These are phyloP conservation scores for Bostrychus sinensis DNA, from an alignment of 2,113 vertebrate species.

Conservation along the genomic window DNA sequence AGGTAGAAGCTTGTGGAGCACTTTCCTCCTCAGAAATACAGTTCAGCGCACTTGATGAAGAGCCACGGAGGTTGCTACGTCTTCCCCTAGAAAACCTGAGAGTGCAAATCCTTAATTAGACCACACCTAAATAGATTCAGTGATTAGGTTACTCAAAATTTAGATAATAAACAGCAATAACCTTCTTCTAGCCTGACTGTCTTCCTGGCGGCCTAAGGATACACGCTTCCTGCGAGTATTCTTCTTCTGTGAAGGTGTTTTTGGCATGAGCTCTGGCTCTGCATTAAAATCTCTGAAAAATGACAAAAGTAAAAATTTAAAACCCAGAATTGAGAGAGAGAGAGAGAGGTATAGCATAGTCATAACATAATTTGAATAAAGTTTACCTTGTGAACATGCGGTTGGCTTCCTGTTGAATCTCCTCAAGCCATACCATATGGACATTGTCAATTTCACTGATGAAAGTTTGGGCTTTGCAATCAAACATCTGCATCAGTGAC, in stretches of 20 bases:
- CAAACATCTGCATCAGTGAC: conserved; percentile 78
- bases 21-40: conserved; percentile 64
- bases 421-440: conserved; percentile 89
- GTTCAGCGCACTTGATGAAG: conserved; percentile 67
- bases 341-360: neutral
- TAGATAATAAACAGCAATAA: conserved; percentile 34
- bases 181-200: conserved; percentile 81
- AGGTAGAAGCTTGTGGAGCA: conserved; percentile 7
- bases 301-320: neutral
- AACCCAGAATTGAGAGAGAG: no score
- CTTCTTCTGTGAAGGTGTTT: conserved; percentile 94
- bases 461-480: conserved; percentile 80
- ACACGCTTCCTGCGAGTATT: conserved; percentile 83
- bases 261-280: conserved; percentile 93
- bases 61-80: conserved; percentile 78
- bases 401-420: conserved; percentile 88
- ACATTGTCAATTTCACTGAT: conserved; percentile 77
- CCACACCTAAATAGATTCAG: neutral
- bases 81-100: conserved; percentile 80
- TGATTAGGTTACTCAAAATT: no score
- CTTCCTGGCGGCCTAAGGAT: conserved; percentile 75
- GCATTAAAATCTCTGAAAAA: conserved; percentile 82
- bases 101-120: neutral
- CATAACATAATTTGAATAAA: neutral
- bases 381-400: conserved; percentile 87